phyloP scores from a whole-genome alignment of 2,888 invertebrate species.

The Leptopilina drosophilae region DNA sequence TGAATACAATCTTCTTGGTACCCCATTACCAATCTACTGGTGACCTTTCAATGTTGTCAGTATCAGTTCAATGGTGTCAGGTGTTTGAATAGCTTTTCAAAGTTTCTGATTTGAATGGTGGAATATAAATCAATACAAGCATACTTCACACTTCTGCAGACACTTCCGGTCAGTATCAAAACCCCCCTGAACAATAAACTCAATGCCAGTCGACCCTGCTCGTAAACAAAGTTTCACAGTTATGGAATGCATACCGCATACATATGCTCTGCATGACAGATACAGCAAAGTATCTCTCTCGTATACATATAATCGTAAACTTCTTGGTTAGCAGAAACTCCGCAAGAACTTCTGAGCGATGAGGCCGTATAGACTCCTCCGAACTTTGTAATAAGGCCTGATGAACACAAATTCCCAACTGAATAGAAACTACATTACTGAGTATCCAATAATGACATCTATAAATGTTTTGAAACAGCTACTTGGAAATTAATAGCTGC shows the following conservation, averaged over 20 bases:
- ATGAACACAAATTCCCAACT: constrained; percentile 30
- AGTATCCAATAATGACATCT: background rate
- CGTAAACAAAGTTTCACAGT: constrained; percentile 33
- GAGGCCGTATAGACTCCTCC: constrained; percentile 10
- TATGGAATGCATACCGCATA: constrained; percentile 4
- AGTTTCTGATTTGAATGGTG: background rate
- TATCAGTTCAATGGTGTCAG: background rate
- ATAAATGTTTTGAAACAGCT: constrained; percentile 2
- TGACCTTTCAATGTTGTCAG: background rate
- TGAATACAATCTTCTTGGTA: background rate
- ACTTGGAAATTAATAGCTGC: background rate
- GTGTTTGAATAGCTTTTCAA: background rate
- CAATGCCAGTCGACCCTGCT: constrained; percentile 16
- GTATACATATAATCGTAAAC: constrained; percentile 3
- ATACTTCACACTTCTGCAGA: constrained; percentile 30
- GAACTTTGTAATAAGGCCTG: constrained; percentile 36
- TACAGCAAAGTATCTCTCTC: background rate
- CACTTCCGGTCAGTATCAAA: constrained; percentile 28
- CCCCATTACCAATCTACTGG: background rate
- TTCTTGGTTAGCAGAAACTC: constrained; percentile 23
- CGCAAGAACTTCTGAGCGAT: constrained; percentile 36
- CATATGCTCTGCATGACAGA: constrained; percentile 15
- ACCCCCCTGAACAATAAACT: constrained; percentile 29
- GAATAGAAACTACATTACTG: constrained; percentile 22
- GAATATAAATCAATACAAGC: constrained; percentile 20